These are phyloP conservation scores for Lepidurus couesii DNA, from an alignment of 1,140 invertebrate species.

Conservation along the genomic window DNA sequence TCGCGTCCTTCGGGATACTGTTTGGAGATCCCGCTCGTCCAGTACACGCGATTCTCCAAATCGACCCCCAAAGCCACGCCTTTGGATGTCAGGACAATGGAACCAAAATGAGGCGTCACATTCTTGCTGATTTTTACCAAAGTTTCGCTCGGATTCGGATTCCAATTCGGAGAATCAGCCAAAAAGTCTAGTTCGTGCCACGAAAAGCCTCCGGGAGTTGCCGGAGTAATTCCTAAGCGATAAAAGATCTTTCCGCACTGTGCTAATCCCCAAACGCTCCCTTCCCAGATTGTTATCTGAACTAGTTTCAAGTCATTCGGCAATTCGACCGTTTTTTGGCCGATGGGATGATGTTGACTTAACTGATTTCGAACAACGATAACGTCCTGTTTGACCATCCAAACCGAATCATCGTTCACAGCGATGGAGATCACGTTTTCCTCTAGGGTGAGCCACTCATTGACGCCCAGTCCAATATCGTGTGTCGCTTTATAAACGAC, in stretches of 20 bases:
- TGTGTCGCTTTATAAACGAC: not conserved
- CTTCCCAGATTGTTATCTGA: not conserved
- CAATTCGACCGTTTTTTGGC: not conserved
- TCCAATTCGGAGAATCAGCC: not conserved
- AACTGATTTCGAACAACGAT: not conserved
- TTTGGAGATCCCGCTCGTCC: slow-evolving; percentile 1
- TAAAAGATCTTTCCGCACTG: not conserved
- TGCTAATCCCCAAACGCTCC: not conserved
- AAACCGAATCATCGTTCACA: not conserved
- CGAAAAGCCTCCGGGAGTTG: not conserved
- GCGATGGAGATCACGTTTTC: not conserved
- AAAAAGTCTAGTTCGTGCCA: not conserved
- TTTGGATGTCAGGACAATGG: not conserved
- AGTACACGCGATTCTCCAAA: not conserved
- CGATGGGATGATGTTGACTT: not conserved
- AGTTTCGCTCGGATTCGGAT: not conserved
- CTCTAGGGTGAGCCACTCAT: not conserved
- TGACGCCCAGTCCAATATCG: not conserved
- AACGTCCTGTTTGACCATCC: not conserved
- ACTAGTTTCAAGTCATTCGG: not conserved
- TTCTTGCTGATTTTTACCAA: not conserved
- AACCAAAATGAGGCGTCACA: not conserved
- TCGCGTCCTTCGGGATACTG: not conserved
- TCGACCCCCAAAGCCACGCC: not conserved
- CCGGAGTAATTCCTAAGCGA: not conserved